Conservation (phyloP, 1,140 invertebrate genomes). For the Zaprionus lachaisei region DNA sequence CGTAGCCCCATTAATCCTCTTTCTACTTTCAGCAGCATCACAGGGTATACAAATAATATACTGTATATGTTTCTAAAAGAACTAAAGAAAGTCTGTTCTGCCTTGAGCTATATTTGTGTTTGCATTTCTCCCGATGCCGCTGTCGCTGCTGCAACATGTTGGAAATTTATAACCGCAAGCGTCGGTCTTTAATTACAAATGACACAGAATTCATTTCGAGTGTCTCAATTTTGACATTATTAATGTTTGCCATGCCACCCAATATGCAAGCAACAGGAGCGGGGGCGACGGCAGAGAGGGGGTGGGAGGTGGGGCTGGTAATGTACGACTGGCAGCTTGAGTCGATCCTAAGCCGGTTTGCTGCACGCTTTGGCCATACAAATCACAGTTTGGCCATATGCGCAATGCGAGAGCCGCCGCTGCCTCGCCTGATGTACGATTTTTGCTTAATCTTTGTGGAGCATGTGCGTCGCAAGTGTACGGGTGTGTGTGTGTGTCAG, state of each 20-base stretch:
- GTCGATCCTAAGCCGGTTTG: constrained; percentile 57
- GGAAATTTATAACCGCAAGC: constrained; percentile 79
- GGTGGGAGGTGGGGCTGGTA: neutral
- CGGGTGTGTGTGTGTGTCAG: neutral
- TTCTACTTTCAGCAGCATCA: neutral
- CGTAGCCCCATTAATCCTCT: neutral
- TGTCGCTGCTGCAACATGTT: constrained; percentile 39
- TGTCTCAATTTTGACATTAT: constrained; percentile 83
- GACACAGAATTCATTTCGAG: constrained; percentile 79
- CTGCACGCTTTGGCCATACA: constrained; percentile 66
- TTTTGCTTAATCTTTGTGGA: constrained; percentile 79
- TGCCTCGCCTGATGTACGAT: constrained; percentile 75
- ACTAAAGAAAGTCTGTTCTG: constrained; percentile 52
- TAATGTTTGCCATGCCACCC: constrained; percentile 82
- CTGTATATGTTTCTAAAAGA: constrained; percentile 6
- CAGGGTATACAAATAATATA: constrained; percentile 11
- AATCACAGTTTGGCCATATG: constrained; percentile 79
- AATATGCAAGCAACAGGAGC: constrained; percentile 56
- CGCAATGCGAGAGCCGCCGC: constrained; percentile 57
- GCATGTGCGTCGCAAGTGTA: constrained; percentile 58
- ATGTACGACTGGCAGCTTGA: constrained; percentile 22
- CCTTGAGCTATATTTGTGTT: constrained; percentile 37
- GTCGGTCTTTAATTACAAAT: constrained; percentile 79
- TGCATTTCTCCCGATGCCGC: neutral
- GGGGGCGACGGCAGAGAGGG: neutral